Percentiles rank a stretch among this genome's conserved stretches.
phyloP scores from a whole-genome alignment of 1,140 invertebrate species.

The Zaprionus lachaisei region DNA sequence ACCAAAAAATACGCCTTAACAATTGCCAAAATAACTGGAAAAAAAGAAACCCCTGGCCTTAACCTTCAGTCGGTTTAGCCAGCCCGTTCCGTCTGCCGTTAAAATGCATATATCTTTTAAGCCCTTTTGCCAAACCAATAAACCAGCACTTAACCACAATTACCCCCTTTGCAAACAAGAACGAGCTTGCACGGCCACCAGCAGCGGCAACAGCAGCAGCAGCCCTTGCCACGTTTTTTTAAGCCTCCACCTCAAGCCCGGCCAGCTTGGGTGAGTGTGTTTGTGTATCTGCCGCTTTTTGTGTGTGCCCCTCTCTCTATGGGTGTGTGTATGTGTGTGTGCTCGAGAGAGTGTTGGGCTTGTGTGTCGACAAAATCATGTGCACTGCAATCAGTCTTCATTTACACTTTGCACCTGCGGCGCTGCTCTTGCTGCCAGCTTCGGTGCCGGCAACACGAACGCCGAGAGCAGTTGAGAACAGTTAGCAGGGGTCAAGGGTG shows the following conservation, averaged over 20 bases:
- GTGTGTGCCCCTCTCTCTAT: background rate
- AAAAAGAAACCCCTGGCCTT: slow-evolving; percentile 49
- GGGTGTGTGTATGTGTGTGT: slow-evolving; percentile 21
- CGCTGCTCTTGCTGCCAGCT: slow-evolving; percentile 50
- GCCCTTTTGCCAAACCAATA: slow-evolving; percentile 79
- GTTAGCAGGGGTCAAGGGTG: slow-evolving; percentile 23
- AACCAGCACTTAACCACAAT: slow-evolving; percentile 83
- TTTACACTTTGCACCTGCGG: slow-evolving; percentile 82
- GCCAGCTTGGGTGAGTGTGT: slow-evolving; percentile 8
- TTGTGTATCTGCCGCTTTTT: slow-evolving; percentile 12
- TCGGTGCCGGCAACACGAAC: slow-evolving; percentile 58
- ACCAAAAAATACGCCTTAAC: slow-evolving; percentile 6
- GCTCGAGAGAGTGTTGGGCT: slow-evolving; percentile 22
- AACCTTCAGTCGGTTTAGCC: slow-evolving; percentile 49
- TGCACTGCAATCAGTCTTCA: slow-evolving; percentile 80
- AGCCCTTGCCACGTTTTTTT: slow-evolving; percentile 64
- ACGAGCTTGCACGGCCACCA: slow-evolving; percentile 31
- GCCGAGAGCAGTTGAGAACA: slow-evolving; percentile 45
- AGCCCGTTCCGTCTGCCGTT: slow-evolving; percentile 42
- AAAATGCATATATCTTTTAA: slow-evolving; percentile 73
- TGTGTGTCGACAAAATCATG: slow-evolving; percentile 62
- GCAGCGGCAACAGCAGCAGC: slow-evolving; percentile 31
- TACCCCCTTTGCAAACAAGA: slow-evolving; percentile 75
- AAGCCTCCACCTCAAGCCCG: slow-evolving; percentile 39
- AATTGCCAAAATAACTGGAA: slow-evolving; percentile 39